These are phyloP conservation scores for Apotomis capreana DNA, from an alignment of 2,888 invertebrate species.

Conservation along the genomic window DNA sequence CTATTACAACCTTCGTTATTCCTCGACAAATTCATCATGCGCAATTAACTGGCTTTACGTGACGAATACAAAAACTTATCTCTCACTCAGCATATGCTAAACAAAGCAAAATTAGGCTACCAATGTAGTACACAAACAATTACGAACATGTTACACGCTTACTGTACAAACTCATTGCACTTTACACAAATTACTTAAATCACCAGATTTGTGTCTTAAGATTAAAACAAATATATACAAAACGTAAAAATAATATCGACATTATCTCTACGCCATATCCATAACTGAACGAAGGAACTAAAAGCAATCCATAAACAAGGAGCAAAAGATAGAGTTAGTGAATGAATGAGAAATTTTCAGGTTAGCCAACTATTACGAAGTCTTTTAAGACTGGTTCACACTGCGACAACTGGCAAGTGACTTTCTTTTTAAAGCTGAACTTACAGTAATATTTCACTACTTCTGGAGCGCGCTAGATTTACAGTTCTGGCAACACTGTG, in stretches of 20 bases:
- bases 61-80: slow-evolving; percentile 64
- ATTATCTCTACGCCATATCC: slow-evolving; percentile 67
- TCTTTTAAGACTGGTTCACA: background rate
- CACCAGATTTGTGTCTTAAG: slow-evolving; percentile 73
- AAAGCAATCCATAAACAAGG: slow-evolving; percentile 5
- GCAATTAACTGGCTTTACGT: slow-evolving; percentile 55
- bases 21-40: slow-evolving; percentile 63
- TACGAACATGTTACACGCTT: slow-evolving; percentile 31
- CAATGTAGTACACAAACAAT: slow-evolving; percentile 44
- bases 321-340: slow-evolving; percentile 1
- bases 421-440: no score
- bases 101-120: slow-evolving; percentile 64
- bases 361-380: slow-evolving; percentile 3
- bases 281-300: slow-evolving; percentile 25
- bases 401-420: background rate
- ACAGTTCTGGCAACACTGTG: background rate
- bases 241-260: slow-evolving; percentile 74
- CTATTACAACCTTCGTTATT: slow-evolving; percentile 57
- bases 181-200: slow-evolving; percentile 53
- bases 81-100: slow-evolving; percentile 67
- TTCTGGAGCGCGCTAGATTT: background rate
- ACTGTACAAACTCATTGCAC: slow-evolving; percentile 32
- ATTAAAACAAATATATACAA: slow-evolving; percentile 73
- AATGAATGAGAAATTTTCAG: slow-evolving; percentile 3
- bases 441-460: background rate